phyloP scores from a whole-genome alignment of 2,113 vertebrate species.

The Dryoscopus gambensis region DNA sequence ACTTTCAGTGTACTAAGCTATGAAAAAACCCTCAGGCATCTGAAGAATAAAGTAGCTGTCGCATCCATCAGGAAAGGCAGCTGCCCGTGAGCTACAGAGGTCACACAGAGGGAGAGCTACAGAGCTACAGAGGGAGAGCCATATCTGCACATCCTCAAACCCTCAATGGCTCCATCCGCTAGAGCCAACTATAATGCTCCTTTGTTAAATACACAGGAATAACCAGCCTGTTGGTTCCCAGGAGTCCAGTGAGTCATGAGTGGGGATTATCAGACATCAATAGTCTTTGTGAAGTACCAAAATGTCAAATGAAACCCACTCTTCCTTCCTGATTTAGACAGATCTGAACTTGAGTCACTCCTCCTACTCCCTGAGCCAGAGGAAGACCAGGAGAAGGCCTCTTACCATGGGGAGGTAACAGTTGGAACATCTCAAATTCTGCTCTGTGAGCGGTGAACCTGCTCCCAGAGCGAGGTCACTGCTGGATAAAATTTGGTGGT shows the following conservation, averaged over 20 bases:
- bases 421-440: neutral
- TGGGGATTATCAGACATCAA: neutral
- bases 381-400: neutral
- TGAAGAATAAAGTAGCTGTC: neutral
- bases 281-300: neutral
- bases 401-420: neutral
- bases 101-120: too few species aligned
- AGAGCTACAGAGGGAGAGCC: neutral
- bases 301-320: neutral
- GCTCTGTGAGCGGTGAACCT: neutral
- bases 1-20: neutral
- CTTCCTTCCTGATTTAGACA: neutral
- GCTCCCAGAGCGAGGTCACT: neutral
- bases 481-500: neutral
- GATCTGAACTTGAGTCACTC: neutral
- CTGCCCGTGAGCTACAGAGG: neutral
- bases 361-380: neutral
- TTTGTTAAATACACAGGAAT: neutral
- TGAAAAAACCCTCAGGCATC: neutral
- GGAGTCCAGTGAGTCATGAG: neutral
- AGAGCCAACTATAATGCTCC: neutral
- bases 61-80: neutral
- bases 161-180: neutral
- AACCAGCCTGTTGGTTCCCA: neutral
- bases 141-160: neutral